Conservation (phyloP, 2,797 vertebrate genomes). For the Scyliorhinus canicula region DNA sequence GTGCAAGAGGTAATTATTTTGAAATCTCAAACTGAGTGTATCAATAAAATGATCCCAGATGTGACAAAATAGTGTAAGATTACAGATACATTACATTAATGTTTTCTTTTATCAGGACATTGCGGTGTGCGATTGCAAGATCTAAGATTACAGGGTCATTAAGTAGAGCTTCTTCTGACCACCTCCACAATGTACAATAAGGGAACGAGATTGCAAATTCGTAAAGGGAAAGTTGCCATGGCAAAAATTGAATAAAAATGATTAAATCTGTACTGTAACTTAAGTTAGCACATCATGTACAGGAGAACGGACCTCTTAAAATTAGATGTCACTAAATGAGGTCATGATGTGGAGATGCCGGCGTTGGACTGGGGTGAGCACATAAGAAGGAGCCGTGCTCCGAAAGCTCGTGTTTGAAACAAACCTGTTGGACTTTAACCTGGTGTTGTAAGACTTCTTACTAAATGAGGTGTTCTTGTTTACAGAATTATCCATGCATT, state of each 20-base stretch:
- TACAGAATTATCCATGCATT: conserved; percentile 81
- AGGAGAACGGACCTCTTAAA: neutral
- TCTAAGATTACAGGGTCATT: neutral
- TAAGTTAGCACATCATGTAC: neutral
- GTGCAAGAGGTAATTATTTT: neutral
- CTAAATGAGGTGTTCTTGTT: conserved; percentile 38
- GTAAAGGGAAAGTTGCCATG: neutral
- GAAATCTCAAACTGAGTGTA: neutral
- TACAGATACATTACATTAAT: neutral
- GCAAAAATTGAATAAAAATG: neutral
- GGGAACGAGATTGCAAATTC: neutral
- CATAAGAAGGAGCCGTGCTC: too few species aligned
- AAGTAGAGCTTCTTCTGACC: neutral
- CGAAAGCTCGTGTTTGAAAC: too few species aligned
- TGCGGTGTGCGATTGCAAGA: too few species aligned
- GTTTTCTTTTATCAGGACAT: neutral
- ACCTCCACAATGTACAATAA: neutral
- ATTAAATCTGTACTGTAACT: neutral
- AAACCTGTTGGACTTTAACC: too few species aligned
- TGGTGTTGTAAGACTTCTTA: too few species aligned
- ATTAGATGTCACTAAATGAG: neutral
- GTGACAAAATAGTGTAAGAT: neutral
- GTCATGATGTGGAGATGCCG: too few species aligned
- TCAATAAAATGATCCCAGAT: neutral
- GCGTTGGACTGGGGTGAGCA: too few species aligned